phyloP scores from a whole-genome alignment of 2,113 vertebrate genomes.

The Xenopus laevis region DNA sequence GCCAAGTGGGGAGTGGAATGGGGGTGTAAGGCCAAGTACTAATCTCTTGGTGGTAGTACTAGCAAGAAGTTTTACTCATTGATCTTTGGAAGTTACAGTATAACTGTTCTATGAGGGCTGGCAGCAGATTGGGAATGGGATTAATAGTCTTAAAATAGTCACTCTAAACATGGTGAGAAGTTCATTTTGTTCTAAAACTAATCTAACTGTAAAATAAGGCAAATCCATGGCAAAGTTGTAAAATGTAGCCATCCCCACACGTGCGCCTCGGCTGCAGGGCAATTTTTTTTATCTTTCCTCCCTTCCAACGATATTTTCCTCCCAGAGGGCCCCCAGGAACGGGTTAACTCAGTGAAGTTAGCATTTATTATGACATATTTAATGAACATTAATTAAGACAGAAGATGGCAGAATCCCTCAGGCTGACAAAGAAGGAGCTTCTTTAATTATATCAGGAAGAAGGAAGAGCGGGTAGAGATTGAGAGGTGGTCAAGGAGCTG shows the following conservation, averaged over 20 bases:
- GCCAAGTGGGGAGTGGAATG: too few relatives aligned
- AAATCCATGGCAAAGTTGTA: neutral
- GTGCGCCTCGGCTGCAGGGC: neutral
- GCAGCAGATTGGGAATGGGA: too few relatives aligned
- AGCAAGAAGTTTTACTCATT: too few relatives aligned
- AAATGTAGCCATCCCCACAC: neutral
- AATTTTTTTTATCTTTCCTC: neutral
- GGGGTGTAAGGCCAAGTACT: too few relatives aligned
- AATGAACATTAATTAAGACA: conserved; percentile 91
- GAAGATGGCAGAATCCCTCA: conserved; percentile 79
- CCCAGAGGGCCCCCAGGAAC: neutral
- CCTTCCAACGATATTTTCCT: neutral
- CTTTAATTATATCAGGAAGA: conserved; percentile 81
- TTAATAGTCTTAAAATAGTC: too few relatives aligned
- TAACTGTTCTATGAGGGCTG: too few relatives aligned
- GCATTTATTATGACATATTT: conserved; percentile 79
- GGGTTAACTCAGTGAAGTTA: conserved; percentile 57
- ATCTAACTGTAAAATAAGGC: too few relatives aligned
- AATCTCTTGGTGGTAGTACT: too few relatives aligned
- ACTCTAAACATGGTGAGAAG: too few relatives aligned
- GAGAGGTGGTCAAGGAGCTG: conserved; percentile 9
- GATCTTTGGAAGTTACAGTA: too few relatives aligned
- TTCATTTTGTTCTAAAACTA: too few relatives aligned
- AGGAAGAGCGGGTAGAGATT: neutral
- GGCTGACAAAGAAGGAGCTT: conserved; percentile 75